Conservation (phyloP, 2,797 vertebrate species). For the Melanotaenia pygmaea region DNA sequence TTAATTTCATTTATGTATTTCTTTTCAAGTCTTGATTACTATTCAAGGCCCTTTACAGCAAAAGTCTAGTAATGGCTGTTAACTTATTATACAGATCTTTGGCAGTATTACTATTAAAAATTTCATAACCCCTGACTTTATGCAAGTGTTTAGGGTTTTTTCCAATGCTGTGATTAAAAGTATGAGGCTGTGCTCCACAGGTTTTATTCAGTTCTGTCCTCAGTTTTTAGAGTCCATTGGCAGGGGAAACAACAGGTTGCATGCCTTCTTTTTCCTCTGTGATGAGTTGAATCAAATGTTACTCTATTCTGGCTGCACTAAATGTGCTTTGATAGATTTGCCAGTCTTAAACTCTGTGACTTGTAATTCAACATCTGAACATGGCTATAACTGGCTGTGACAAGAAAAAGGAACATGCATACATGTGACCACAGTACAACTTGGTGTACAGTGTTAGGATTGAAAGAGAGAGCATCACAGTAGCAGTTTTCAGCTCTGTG, state of each 20-base stretch:
- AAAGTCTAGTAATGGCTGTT: background rate
- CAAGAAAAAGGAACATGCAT: background rate
- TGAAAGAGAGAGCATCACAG: background rate
- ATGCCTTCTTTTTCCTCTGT: background rate
- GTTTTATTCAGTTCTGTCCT: conserved; percentile 1
- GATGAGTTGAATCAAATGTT: background rate
- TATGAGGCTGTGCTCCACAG: background rate
- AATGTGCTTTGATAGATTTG: background rate
- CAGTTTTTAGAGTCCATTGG: conserved; percentile 1
- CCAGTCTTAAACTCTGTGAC: background rate
- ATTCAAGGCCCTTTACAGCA: background rate
- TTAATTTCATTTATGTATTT: background rate
- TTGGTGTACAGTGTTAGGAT: background rate
- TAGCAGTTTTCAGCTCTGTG: conserved; percentile 23
- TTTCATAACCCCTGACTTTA: background rate
- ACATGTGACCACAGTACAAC: background rate
- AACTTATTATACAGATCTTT: background rate
- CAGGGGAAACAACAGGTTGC: conserved; percentile 5
- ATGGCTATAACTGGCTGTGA: background rate
- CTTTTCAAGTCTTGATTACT: background rate
- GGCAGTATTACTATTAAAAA: background rate
- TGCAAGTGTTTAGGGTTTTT: background rate
- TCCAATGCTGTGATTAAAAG: background rate
- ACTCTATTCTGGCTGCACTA: background rate
- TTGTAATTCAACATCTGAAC: background rate